Conservation (phyloP, 2,888 invertebrate species). For the Leucozona laternaria region DNA sequence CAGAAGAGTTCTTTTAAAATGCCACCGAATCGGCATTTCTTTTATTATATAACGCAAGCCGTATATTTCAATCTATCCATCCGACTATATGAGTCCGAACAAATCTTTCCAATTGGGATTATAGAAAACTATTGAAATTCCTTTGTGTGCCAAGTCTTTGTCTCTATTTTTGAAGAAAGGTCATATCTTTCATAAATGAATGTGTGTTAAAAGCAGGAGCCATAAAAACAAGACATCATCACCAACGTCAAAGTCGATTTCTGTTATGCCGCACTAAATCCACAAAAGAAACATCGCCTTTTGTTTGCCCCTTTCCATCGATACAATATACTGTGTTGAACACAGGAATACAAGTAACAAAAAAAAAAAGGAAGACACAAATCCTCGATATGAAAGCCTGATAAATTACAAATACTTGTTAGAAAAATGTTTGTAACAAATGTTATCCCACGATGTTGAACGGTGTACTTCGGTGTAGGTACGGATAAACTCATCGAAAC, state of each 20-base stretch:
- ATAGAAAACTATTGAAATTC: constrained; percentile 37
- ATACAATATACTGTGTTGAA: background rate
- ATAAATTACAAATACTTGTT: constrained; percentile 75
- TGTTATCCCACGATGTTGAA: constrained; percentile 61
- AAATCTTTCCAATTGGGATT: constrained; percentile 49
- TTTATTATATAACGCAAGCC: constrained; percentile 50
- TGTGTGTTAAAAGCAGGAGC: constrained; percentile 14
- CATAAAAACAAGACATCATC: constrained; percentile 65
- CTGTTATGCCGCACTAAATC: constrained; percentile 30
- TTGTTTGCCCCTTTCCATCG: background rate
- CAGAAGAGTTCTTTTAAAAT: constrained; percentile 27
- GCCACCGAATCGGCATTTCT: constrained; percentile 57
- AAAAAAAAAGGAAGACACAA: constrained; percentile 38
- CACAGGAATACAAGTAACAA: constrained; percentile 4
- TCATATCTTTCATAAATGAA: constrained; percentile 4
- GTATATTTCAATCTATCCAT: constrained; percentile 68
- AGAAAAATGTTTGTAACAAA: constrained; percentile 65
- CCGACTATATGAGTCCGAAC: constrained; percentile 42
- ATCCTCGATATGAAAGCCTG: constrained; percentile 72
- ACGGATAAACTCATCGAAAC: background rate
- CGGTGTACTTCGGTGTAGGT: constrained; percentile 2
- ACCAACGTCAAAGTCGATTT: constrained; percentile 26
- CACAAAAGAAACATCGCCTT: constrained; percentile 59
- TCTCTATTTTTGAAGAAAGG: constrained; percentile 6
- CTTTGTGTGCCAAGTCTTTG: background rate